Evolutionary conservation across 2,888 invertebrate genomes (phyloP).

Genomic region (Tipula lateralis): DNA sequence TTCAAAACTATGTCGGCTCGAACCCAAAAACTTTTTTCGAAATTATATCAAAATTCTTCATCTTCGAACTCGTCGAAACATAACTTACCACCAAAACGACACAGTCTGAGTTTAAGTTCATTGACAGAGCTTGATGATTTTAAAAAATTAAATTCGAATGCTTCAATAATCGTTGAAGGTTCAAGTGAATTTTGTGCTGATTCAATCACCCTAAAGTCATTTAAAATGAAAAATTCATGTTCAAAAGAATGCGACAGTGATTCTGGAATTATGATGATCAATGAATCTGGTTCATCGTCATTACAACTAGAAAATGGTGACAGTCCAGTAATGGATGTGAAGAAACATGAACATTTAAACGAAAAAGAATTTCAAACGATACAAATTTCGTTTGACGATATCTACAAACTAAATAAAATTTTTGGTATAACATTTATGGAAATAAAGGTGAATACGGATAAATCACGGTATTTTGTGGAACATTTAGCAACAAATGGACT

Average conservation of each 20-base stretch:
- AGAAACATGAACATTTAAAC: neutral
- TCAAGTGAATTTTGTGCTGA: constrained; percentile 56
- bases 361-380: constrained; percentile 30
- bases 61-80: neutral
- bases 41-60: constrained; percentile 55
- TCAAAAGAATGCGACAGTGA: constrained; percentile 64
- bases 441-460: constrained; percentile 54
- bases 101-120: constrained; percentile 71
- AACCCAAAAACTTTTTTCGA: constrained; percentile 63
- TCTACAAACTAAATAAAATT: constrained; percentile 55
- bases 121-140: constrained; percentile 68
- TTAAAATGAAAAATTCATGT: constrained; percentile 35
- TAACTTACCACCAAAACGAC: constrained; percentile 54
- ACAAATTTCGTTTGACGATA: constrained; percentile 54
- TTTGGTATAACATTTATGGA: constrained; percentile 65
- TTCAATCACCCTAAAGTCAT: constrained; percentile 54
- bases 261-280: constrained; percentile 65
- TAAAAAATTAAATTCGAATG: constrained; percentile 52
- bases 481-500: constrained; percentile 66
- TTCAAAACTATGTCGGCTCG: constrained; percentile 68
- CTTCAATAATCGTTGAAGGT: constrained; percentile 55
- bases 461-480: constrained; percentile 58
- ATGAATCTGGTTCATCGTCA: constrained; percentile 65
- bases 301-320: constrained; percentile 55
- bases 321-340: constrained; percentile 35